Base-by-base conservation (phyloP, 2,888 invertebrate genomes). In the Lutraria lutraria region DNA sequence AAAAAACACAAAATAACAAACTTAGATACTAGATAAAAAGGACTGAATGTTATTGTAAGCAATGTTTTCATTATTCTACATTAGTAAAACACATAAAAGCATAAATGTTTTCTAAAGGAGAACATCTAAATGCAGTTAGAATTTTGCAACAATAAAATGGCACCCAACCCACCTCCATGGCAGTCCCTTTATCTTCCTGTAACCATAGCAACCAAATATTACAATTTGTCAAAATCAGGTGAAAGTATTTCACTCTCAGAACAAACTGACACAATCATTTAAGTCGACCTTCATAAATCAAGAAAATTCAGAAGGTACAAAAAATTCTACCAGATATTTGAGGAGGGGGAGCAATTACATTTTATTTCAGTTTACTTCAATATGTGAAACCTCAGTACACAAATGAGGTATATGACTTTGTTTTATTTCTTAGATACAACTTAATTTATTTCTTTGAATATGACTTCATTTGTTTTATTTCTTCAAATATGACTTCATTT, bases 141-240 rank as follows among this genome's bases (percentile, higher is more conserved):
- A 31, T 31, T 72, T 76, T 31, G 76, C 19, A 25, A 68, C 63
- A 68, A 25, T 68, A 68, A 68, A 68, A 76, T 31, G 60, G 72
- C 52, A 83, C 72, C 89, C 89, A 56, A 82, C 86, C 87, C 52
- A 86, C 90, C 79, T 92, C 92, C 88, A 89, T 89, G 31, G 86
- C 76, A 31, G 90, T 92, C 8, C 79, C 86, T 86, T 92, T 90
- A 86, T 92, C 89, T 85, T 87, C 92, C 90, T 92, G 92, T 85
- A 92, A 90, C 85, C 86, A 86, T 76, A 76, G 76, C 19, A 25
- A 76, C 76, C 76, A 76, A 68, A 31, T 76, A 34, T 76, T 19
- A 76, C 6, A 34, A 76, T n/a, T 68, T 63, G 63, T n/a, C 21
- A 63, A n/a, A 63, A 63, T n/a, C 19, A 63, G 8, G n/a, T 68